Evolutionary conservation across 1,140 invertebrate genomes (phyloP), one percentile per base, ranked within the genome.

Genomic region (Aricia agestis): DNA sequence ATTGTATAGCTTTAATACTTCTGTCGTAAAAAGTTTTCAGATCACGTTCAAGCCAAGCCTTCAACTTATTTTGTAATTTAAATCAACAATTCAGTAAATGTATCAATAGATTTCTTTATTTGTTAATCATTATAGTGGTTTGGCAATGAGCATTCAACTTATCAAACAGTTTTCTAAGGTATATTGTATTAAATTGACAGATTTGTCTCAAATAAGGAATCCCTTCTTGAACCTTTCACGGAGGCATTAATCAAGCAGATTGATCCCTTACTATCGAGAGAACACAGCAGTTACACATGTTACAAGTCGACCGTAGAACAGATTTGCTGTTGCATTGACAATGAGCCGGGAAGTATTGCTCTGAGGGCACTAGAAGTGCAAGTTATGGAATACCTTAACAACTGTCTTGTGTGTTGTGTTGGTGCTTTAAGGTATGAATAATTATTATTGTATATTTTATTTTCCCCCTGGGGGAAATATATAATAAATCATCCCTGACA

Each of bases 251-350:
- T 81, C 11, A 9, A 71, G 11, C 68, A 81, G 32, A 79, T 89
- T 41, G 19, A 57, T 25, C 52, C 4, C 17, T 32, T 18, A 9
- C 63, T 79, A 10, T 61, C 52, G 13, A 45, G 68, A 6, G 36
- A 73, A 42, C 52, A 18, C 68, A 59, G 32, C 13, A 25, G 70
- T n/a, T 82, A 82, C 65, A 79, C 73, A 67, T 32, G 67, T 10
- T 87, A 83, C 70, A 57, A 71, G 18, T 58, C 72, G 45, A 72
- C 72, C 6, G 74, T 86, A 1, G 69, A 72, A 13, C 83, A 82
- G 73, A 25, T 87, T 10, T 76, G 75, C 1, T 76, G 71, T 15
- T 83, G 84, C 58, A 81, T 81, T 15, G 87, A 86, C 66, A 89
- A 87, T 68, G 84, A 87, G 0, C 68, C 80, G 0, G 87, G 87